phyloP scores from a whole-genome alignment of 2,797 vertebrate genomes.

The Austrolebias charrua region DNA sequence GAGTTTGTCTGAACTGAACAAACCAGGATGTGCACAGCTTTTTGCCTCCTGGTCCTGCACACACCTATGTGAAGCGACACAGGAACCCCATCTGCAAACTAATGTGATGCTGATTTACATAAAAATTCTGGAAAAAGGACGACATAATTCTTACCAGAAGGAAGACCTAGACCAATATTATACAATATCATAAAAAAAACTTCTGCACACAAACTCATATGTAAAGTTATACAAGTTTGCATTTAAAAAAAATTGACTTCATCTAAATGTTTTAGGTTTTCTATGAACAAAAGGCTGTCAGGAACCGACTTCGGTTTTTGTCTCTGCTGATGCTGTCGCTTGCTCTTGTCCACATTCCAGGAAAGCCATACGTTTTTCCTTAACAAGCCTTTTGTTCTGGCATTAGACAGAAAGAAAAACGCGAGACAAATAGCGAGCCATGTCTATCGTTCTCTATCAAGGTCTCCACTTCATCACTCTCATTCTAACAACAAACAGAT shows the following conservation, averaged over 20 bases:
- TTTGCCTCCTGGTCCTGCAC: neutral
- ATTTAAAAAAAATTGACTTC: neutral
- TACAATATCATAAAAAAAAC: no score
- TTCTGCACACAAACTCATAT: no score
- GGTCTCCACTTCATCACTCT: slow-evolving; percentile 31
- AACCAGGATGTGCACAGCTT: neutral
- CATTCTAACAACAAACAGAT: slow-evolving; percentile 8
- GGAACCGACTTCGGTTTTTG: neutral
- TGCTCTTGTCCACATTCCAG: slow-evolving; percentile 2
- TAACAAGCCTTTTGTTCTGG: slow-evolving; percentile 8
- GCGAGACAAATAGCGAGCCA: neutral
- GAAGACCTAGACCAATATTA: no score
- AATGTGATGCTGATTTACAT: neutral
- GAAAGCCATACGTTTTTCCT: neutral
- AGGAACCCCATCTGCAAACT: neutral
- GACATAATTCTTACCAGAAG: no score
- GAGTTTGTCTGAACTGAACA: neutral
- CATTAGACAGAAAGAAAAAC: neutral
- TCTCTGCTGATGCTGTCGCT: neutral
- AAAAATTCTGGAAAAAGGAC: no score
- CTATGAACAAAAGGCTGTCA: neutral
- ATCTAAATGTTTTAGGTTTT: neutral
- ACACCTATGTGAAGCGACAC: neutral
- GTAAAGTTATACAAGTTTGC: neutral
- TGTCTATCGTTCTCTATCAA: slow-evolving; percentile 22